Percentiles rank a stretch among this genome's conserved stretches.
Evolutionary conservation across 2,888 invertebrate species (phyloP).

Genomic region (Drosophila hamatofila): DNA sequence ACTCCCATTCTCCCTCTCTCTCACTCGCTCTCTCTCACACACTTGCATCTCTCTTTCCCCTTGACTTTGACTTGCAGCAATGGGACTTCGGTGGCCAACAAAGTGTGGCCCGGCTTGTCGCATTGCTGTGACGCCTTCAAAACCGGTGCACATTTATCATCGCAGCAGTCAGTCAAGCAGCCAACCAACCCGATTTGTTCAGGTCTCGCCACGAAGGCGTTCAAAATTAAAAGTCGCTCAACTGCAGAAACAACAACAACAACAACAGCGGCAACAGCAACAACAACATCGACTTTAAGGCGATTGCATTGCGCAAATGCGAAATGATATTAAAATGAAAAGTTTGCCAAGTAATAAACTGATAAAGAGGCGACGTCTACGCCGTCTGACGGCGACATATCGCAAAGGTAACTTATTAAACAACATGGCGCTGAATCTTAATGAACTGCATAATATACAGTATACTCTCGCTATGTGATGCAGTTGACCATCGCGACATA

Average conservation of each 20-base stretch:
- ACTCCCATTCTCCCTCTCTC: no score
- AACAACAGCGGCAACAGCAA: conserved; percentile 16
- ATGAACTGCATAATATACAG: conserved; percentile 29
- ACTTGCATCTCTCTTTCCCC: conserved; percentile 6
- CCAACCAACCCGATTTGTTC: conserved; percentile 72
- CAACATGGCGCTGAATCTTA: conserved; percentile 74
- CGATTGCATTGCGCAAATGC: conserved; percentile 73
- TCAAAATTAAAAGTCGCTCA: conserved; percentile 83
- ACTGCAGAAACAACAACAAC: conserved; percentile 44
- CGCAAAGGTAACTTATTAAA: conserved; percentile 79
- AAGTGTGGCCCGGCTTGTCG: conserved; percentile 30
- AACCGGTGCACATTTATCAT: conserved; percentile 78
- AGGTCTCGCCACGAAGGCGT: conserved; percentile 78
- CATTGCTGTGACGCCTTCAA: conserved; percentile 45
- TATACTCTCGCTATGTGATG: conserved; percentile 6
- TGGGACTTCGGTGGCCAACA: conserved; percentile 7
- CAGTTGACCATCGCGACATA: not conserved
- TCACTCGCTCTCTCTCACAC: not conserved
- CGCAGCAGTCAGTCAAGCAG: conserved; percentile 63
- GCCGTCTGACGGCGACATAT: conserved; percentile 75
- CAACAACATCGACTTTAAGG: conserved; percentile 42
- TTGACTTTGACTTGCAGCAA: conserved; percentile 46
- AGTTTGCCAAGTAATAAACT: conserved; percentile 82
- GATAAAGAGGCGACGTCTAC: conserved; percentile 81
- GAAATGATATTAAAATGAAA: conserved; percentile 80